phyloP scores from a whole-genome alignment of 2,888 invertebrate genomes.

The Caprella mutica region DNA sequence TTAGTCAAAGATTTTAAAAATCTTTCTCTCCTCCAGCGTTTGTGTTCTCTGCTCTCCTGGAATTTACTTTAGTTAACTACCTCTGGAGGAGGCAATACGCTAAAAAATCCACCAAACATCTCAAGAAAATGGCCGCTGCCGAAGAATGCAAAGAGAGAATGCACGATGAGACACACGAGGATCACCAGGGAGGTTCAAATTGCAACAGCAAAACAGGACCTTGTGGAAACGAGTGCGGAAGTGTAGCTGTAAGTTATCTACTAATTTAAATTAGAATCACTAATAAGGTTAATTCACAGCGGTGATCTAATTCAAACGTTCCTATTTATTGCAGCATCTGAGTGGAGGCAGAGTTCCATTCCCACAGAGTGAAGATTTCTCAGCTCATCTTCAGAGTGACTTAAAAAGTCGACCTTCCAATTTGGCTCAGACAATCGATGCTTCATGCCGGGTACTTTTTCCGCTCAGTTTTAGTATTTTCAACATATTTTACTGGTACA shows the following conservation, averaged over 20 bases:
- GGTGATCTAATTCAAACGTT: too few relatives aligned
- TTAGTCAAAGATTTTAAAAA: too few relatives aligned
- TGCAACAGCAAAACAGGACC: slow-evolving; percentile 7
- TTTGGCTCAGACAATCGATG: slow-evolving; percentile 39
- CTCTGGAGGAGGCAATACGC: slow-evolving; percentile 24
- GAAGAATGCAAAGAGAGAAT: background rate
- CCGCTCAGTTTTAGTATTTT: slow-evolving; percentile 43
- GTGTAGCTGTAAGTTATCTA: slow-evolving; percentile 43
- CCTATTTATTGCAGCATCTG: too few relatives aligned
- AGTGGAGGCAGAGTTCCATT: too few relatives aligned
- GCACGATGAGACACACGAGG: background rate
- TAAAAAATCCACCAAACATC: background rate
- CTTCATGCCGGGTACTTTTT: slow-evolving; percentile 42
- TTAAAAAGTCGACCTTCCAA: too few relatives aligned
- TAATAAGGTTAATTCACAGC: too few relatives aligned
- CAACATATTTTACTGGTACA: slow-evolving; percentile 44
- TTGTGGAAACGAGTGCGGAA: too few relatives aligned
- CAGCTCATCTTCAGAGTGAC: too few relatives aligned
- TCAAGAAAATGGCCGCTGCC: background rate
- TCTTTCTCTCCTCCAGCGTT: slow-evolving; percentile 14
- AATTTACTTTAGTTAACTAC: slow-evolving; percentile 32
- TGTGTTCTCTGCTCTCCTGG: slow-evolving; percentile 30
- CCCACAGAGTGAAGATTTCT: too few relatives aligned
- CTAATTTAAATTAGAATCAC: slow-evolving; percentile 38
- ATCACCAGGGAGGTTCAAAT: background rate